Base-by-base conservation (phyloP, 2,888 invertebrate species). In the Lasioglossum vierecki region DNA sequence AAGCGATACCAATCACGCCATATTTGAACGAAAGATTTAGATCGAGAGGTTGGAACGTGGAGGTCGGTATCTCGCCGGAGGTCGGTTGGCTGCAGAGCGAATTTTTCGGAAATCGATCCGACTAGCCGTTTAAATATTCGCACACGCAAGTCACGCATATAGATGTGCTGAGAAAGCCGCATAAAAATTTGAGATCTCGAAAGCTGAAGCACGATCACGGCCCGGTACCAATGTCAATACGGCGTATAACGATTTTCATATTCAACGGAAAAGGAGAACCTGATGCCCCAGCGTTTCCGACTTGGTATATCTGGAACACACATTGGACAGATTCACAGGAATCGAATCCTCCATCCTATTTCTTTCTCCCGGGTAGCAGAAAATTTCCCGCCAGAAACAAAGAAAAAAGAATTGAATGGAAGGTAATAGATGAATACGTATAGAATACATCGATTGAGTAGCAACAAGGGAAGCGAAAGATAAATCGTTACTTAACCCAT, bases 311-410 rank as follows among this genome's bases (percentile, higher is more conserved):
- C 91, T 94, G 80, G 90, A 90, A 93, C 94, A 94, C 94, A 94
- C 91, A 89, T 91, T 86, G 91, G 89, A 90, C 92, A 89, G 91
- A 92, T 91, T 88, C 92, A 89, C 88, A 86, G 88, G 94, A 94
- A 94, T 94, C 92, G 94, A 94, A 94, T 94, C 92, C 86, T 90
- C 92, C 93, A 94, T 94, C 93, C 93, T 93, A 93, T 93, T 93
- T 92, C 91, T 91, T 90, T 88, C 35, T 83, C 85, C 88, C 53
- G 79, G 85, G 82, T 13, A 72, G 81, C 77, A 74, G 78, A 70
- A 71, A 88, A 89, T 91, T 91, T 87, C 79, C 80, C 73, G 77
- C 35, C 63, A 49, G 66, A 35, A 71, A 57, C 70, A 63, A 74
- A 72, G 83, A 76, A 72, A 75, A 82, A 78, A 81, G 79, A 75